phyloP scores from a whole-genome alignment of 2,888 invertebrate genomes.

The Hylaea fasciaria region DNA sequence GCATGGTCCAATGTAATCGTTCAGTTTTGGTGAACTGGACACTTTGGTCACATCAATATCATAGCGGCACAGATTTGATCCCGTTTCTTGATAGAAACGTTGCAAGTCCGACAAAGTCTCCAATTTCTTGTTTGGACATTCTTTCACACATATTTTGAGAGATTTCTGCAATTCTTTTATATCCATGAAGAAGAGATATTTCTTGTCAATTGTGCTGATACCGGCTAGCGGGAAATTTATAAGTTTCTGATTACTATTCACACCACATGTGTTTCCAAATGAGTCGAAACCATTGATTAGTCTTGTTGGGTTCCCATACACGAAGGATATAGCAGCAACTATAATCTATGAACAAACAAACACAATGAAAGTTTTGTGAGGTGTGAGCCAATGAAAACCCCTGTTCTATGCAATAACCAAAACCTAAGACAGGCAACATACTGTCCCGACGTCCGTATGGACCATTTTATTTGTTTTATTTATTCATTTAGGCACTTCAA shows the following conservation, averaged over 20 bases:
- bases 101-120: constrained; percentile 87
- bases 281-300: constrained; percentile 97
- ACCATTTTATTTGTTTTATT: no score
- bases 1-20: constrained; percentile 88
- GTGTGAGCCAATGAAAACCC: no score
- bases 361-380: not conserved
- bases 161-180: constrained; percentile 90
- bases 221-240: constrained; percentile 91
- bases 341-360: constrained; percentile 86
- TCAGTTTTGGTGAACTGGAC: constrained; percentile 65
- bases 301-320: constrained; percentile 93
- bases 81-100: constrained; percentile 89
- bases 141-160: constrained; percentile 94
- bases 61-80: constrained; percentile 91
- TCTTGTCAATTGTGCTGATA: constrained; percentile 90
- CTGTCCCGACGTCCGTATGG: no score
- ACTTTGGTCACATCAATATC: constrained; percentile 85
- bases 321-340: constrained; percentile 93
- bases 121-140: constrained; percentile 91
- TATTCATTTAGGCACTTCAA: no score
- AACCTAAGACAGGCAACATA: no score
- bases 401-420: no score
- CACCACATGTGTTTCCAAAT: constrained; percentile 97
- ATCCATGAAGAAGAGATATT: constrained; percentile 93
- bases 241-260: constrained; percentile 90